phyloP scores from a whole-genome alignment of 1,140 invertebrate species.

The Lepidurus arcticus region DNA sequence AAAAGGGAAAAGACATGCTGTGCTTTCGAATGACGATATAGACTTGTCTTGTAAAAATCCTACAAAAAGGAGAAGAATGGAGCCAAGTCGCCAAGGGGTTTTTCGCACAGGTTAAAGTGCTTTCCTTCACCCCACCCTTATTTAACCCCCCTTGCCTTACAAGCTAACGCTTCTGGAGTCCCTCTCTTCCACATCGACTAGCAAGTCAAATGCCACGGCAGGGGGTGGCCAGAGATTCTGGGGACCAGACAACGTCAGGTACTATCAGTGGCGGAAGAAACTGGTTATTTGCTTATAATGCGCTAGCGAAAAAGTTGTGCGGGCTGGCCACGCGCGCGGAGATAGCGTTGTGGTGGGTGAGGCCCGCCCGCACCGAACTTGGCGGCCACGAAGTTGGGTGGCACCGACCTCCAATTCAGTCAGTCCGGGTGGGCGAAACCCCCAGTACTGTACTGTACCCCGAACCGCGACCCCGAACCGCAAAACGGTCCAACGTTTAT shows the following conservation, averaged over 20 bases:
- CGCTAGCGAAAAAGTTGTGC: neutral
- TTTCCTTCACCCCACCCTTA: neutral
- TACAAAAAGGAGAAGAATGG: neutral
- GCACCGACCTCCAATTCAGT: neutral
- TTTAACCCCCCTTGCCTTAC: constrained; percentile 2
- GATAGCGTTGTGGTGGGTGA: constrained; percentile 13
- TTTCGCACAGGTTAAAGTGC: constrained; percentile 7
- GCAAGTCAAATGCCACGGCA: constrained; percentile 10
- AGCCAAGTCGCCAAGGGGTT: neutral
- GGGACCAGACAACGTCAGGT: neutral
- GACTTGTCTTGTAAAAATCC: neutral
- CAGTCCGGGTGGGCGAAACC: neutral
- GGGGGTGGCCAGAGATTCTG: neutral
- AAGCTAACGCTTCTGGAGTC: constrained; percentile 7
- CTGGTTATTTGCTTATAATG: constrained; percentile 12
- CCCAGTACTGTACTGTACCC: neutral
- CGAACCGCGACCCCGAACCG: neutral
- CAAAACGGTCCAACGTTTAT: neutral
- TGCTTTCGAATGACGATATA: constrained; percentile 17
- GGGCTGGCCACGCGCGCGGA: neutral
- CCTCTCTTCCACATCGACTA: neutral
- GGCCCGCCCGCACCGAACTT: neutral
- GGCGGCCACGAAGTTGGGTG: constrained; percentile 7
- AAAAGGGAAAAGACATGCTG: constrained; percentile 7
- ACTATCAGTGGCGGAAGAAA: neutral